These are phyloP conservation scores for Thunnus thynnus DNA, from an alignment of 2,113 vertebrate species.

Conservation along the genomic window DNA sequence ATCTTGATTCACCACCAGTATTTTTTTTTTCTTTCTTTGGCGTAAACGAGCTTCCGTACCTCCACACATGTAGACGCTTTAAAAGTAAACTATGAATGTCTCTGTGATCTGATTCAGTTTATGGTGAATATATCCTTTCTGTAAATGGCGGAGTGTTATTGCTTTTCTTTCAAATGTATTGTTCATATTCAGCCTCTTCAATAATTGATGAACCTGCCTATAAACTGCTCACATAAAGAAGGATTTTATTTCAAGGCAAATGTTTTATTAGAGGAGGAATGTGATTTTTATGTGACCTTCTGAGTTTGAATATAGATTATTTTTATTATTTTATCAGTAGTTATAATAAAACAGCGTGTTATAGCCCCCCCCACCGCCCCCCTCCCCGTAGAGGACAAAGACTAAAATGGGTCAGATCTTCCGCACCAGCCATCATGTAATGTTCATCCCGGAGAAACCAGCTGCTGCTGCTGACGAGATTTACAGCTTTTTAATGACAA, in stretches of 20 bases:
- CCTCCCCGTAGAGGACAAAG: slow-evolving; percentile 80
- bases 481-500: too few relatives aligned
- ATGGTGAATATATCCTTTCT: too few relatives aligned
- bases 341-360: not conserved
- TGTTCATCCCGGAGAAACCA: slow-evolving; percentile 23
- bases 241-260: not conserved
- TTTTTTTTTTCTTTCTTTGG: too few relatives aligned
- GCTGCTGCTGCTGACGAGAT: not conserved
- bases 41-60: too few relatives aligned
- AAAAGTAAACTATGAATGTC: too few relatives aligned
- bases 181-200: slow-evolving; percentile 22
- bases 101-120: too few relatives aligned
- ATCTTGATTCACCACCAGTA: too few relatives aligned
- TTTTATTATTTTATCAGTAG: too few relatives aligned
- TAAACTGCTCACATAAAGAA: not conserved
- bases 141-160: not conserved
- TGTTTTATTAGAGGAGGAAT: too few relatives aligned
- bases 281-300: too few relatives aligned
- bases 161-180: slow-evolving; percentile 2
- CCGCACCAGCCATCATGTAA: slow-evolving; percentile 52
- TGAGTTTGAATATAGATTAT: too few relatives aligned
- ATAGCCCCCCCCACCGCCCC: not conserved
- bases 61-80: too few relatives aligned
- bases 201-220: slow-evolving; percentile 46
- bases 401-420: slow-evolving; percentile 82